Evolutionary conservation across 2,888 invertebrate genomes (phyloP).

Genomic region (Agriopis aurantiaria): DNA sequence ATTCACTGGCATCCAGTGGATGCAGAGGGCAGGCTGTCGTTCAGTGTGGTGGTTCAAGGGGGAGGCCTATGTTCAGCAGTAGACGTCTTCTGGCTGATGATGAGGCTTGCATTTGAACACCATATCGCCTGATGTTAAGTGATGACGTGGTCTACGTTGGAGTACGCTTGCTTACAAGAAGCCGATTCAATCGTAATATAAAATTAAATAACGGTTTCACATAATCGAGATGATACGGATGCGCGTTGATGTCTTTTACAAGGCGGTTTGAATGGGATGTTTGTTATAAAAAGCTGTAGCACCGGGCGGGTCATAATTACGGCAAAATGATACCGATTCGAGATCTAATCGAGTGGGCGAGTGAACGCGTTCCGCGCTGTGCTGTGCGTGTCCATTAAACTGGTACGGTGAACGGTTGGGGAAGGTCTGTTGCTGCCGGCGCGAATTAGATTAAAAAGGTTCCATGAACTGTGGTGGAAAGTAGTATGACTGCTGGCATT

Average conservation of each 20-base stretch:
- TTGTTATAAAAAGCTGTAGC: slow-evolving; percentile 23
- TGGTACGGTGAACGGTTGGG: slow-evolving; percentile 10
- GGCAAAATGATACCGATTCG: slow-evolving; percentile 57
- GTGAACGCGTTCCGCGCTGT: slow-evolving; percentile 68
- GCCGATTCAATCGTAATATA: too few species aligned
- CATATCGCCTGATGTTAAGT: too few species aligned
- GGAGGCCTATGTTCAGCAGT: too few species aligned
- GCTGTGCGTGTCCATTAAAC: slow-evolving; percentile 57
- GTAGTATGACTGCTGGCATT: too few species aligned
- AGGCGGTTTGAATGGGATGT: slow-evolving; percentile 10
- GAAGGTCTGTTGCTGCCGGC: slow-evolving; percentile 20
- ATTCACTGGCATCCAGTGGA: too few species aligned
- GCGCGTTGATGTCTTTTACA: slow-evolving; percentile 45
- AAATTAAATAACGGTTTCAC: not conserved
- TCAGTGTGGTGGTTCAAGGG: too few species aligned
- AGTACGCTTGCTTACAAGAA: too few species aligned
- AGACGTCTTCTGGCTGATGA: too few species aligned
- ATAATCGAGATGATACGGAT: not conserved
- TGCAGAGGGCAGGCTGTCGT: too few species aligned
- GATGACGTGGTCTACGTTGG: too few species aligned
- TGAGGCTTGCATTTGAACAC: too few species aligned
- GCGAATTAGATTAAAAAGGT: not conserved
- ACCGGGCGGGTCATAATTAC: slow-evolving; percentile 46
- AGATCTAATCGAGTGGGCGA: slow-evolving; percentile 59
- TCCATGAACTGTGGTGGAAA: too few species aligned